A percentile compares a stretch with the other conserved stretches of the same genome.
Conservation (phyloP, 2,113 vertebrate species). For the Tragelaphus imberbis region DNA sequence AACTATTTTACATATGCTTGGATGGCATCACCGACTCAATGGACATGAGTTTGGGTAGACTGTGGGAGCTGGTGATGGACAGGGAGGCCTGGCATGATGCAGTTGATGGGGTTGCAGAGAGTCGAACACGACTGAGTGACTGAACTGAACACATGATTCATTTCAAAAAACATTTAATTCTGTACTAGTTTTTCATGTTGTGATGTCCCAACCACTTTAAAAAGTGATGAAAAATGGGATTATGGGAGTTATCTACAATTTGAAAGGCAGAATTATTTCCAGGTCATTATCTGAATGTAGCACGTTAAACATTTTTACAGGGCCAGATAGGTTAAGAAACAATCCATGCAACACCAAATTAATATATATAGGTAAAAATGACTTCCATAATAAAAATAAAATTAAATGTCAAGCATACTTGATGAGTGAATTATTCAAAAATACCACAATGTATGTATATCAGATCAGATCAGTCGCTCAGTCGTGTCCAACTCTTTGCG, state of each 20-base stretch:
- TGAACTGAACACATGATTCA: not conserved
- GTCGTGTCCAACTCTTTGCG: no score
- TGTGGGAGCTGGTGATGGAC: not conserved
- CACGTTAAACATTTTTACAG: not conserved
- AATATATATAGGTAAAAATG: not conserved
- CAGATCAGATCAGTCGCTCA: no score
- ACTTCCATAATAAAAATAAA: not conserved
- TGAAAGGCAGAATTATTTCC: not conserved
- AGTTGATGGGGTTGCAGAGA: not conserved
- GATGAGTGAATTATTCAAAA: not conserved
- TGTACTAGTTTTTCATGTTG: not conserved
- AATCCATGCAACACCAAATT: not conserved
- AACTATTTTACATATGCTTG: not conserved
- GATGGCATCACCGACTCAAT: not conserved
- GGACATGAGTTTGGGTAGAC: not conserved
- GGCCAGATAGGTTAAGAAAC: not conserved
- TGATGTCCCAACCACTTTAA: not conserved
- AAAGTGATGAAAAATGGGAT: not conserved
- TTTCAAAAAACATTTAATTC: not conserved
- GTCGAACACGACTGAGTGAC: fast-evolving
- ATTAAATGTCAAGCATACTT: not conserved
- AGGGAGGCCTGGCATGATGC: not conserved
- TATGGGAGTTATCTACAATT: not conserved
- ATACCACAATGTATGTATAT: not conserved
- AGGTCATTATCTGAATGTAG: not conserved